A percentile compares a stretch with the other conserved stretches of the same genome.
Conservation (phyloP, 2,797 vertebrate genomes). For the Nyctalus aviator region DNA sequence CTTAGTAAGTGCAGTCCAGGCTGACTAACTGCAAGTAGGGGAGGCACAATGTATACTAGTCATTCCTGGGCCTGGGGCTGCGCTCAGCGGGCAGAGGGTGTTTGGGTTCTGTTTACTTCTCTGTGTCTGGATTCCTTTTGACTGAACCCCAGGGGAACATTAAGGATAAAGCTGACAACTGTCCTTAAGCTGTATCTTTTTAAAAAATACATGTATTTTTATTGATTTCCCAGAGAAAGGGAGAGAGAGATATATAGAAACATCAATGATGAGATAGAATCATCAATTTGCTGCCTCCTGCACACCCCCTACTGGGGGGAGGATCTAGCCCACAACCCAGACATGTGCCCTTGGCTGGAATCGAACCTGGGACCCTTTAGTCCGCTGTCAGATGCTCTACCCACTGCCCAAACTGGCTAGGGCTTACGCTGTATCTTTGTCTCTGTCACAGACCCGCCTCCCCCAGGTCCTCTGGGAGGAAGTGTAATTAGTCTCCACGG, state of each 20-base stretch:
- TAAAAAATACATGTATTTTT: no score
- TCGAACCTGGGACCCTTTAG: no score
- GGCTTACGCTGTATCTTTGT: not conserved
- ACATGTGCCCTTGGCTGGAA: no score
- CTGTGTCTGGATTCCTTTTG: not conserved
- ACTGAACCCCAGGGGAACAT: not conserved
- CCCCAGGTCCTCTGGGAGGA: not conserved
- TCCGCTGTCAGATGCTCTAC: no score
- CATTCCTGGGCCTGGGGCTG: accelerated
- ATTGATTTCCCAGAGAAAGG: no score
- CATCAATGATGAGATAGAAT: no score
- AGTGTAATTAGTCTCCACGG: not conserved
- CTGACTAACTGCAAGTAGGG: not conserved
- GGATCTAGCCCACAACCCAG: no score
- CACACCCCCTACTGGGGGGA: no score
- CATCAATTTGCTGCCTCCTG: no score
- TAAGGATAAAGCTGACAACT: not conserved
- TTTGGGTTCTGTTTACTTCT: not conserved
- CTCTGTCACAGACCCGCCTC: not conserved
- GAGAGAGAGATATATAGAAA: no score
- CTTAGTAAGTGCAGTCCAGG: no score
- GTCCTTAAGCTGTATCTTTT: accelerated
- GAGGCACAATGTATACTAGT: accelerated
- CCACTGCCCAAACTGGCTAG: no score
- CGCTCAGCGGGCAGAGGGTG: accelerated